Evolutionary conservation across 2,888 invertebrate genomes (phyloP), one percentile per base, ranked within the genome.

Genomic region (Rhaphigaster nebulosa): DNA sequence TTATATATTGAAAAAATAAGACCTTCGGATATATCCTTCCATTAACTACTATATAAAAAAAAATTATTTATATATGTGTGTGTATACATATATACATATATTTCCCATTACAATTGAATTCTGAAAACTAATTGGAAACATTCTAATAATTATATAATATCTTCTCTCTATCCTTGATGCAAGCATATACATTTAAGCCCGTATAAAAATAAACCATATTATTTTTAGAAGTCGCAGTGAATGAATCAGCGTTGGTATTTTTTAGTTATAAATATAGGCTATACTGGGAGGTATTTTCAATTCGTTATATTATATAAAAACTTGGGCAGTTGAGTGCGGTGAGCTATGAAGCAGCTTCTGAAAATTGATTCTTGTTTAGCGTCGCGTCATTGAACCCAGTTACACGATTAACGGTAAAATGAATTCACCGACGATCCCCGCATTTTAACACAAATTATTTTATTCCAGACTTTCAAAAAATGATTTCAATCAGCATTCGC

Each of bases 281-380:
- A 52, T 23, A 23, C 23, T 5, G 56, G 12, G 26, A 56, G 23
- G 26, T 56, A 56, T 56, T 56, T 56, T 56, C 12, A 56, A 56
- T 56, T 56, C 26, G 10, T 26, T 56, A 56, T 23, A 56, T 56
- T 56, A 56, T 26, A 52, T 56, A 56, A 56, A 56, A 45, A 45
- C 45, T 45, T 45, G 45, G 45, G 12, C 6, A 45, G 70, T 34
- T 70, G 34, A 34, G 70, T n/a, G 70, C 70, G 26, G 29, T 34
- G 70, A 70, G 70, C 70, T 34, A 34, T 34, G 70, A 70, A 70
- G 29, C 29, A 34, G 70, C 29, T 18, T 18, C 70, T 70, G 70
- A 70, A 70, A 70, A 70, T 70, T 70, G 70, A 70, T 70, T 34
- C 70, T 70, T 34, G 70, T 70, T 70, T 34, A 70, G 70, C 6